Conservation (phyloP, 1,140 invertebrate species). For the Pomacea maculata region DNA sequence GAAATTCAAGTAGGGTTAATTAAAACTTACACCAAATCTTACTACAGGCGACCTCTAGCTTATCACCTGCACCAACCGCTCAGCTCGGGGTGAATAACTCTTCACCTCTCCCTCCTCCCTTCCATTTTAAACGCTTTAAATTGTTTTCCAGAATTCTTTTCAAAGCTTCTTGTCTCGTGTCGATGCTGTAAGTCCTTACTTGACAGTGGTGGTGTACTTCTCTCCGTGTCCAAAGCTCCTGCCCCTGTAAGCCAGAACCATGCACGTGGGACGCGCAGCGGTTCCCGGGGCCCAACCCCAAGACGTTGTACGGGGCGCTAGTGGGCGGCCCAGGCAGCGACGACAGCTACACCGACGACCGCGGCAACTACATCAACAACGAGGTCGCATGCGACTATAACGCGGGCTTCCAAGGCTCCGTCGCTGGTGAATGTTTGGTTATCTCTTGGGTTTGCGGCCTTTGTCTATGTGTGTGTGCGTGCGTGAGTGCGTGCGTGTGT, state of each 20-base stretch:
- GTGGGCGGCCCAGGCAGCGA: slow-evolving; percentile 63
- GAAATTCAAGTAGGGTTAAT: too few species aligned
- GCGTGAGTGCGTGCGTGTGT: not conserved
- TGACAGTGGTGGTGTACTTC: too few species aligned
- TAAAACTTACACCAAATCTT: slow-evolving; percentile 65
- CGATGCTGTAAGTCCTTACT: too few species aligned
- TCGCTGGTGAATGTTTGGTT: slow-evolving; percentile 34
- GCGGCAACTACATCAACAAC: slow-evolving; percentile 60
- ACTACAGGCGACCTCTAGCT: slow-evolving; percentile 29
- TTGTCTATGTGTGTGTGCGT: not conserved
- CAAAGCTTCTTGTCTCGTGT: too few species aligned
- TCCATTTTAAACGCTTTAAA: too few species aligned
- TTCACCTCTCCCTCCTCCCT: too few species aligned
- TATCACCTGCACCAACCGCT: too few species aligned
- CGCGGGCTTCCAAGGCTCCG: slow-evolving; percentile 58
- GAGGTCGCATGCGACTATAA: slow-evolving; percentile 66
- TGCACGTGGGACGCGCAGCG: slow-evolving; percentile 44
- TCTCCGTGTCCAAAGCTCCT: slow-evolving; percentile 38
- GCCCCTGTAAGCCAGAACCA: slow-evolving; percentile 42
- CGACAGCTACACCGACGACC: slow-evolving; percentile 57
- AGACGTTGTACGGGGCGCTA: slow-evolving; percentile 63
- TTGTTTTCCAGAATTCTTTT: too few species aligned
- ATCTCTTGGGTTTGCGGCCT: not conserved
- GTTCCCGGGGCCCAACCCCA: slow-evolving; percentile 49
- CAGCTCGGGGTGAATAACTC: too few species aligned